phyloP scores from a whole-genome alignment of 2,888 invertebrate genomes.

The Stenotaenia linearis region DNA sequence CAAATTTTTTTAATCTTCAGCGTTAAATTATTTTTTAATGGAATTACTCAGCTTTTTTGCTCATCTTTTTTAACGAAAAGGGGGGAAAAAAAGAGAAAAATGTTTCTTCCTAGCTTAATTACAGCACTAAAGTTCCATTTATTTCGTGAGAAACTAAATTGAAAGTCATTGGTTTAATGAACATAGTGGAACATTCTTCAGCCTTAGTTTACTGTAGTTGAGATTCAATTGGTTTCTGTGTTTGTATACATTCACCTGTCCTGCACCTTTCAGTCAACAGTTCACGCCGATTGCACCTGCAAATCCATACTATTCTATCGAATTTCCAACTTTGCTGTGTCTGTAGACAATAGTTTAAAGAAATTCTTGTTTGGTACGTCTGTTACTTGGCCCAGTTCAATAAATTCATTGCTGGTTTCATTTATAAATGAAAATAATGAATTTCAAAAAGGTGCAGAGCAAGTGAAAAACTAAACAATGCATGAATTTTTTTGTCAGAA shows the following conservation, averaged over 20 bases:
- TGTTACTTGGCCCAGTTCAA: conserved; percentile 14
- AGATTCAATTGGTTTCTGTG: not conserved
- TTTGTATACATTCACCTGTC: not conserved
- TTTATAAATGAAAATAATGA: not conserved
- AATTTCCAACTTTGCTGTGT: not conserved
- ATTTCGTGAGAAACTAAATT: not conserved
- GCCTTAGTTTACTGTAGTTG: not conserved
- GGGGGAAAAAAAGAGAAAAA: too few species aligned
- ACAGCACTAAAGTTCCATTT: not conserved
- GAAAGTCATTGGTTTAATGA: not conserved
- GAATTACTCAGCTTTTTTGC: not conserved
- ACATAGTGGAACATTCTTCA: not conserved
- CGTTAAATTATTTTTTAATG: not conserved
- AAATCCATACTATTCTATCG: not conserved
- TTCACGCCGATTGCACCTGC: not conserved
- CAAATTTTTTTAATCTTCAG: not conserved
- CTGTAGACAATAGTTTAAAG: not conserved
- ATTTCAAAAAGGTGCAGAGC: not conserved
- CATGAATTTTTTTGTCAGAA: not conserved
- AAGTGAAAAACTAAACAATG: not conserved
- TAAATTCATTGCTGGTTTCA: not conserved
- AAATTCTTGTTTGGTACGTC: not conserved
- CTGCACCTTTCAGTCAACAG: not conserved
- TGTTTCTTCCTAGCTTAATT: not conserved
- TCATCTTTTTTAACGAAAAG: not conserved